Percentiles rank a stretch among this genome's conserved stretches.
Conservation (phyloP, 2,113 vertebrate species). For the Misgurnus anguillicaudatus region DNA sequence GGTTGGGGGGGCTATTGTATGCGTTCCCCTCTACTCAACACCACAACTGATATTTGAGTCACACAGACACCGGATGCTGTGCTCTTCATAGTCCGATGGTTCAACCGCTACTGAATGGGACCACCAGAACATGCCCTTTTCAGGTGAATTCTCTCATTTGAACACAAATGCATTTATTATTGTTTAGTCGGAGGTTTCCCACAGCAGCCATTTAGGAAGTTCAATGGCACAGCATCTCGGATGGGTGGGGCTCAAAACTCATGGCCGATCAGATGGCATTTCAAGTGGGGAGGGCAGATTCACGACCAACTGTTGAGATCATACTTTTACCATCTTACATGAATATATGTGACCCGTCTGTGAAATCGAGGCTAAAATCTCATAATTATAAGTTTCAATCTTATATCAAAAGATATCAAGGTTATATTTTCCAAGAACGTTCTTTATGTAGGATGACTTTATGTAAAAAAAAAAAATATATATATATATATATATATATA, state of each 20-base stretch:
- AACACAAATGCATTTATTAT: constrained; percentile 13
- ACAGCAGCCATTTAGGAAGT: neutral
- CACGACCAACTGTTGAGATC: constrained; percentile 28
- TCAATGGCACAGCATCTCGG: constrained; percentile 12
- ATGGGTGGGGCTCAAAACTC: constrained; percentile 1
- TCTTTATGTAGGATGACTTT: too few relatives aligned
- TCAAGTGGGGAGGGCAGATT: neutral
- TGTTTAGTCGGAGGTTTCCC: constrained; percentile 7
- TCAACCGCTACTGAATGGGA: neutral
- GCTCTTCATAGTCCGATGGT: constrained; percentile 58
- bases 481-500: too few relatives aligned
- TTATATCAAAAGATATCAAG: too few relatives aligned
- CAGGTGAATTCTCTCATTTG: constrained; percentile 7
- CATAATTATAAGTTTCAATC: too few relatives aligned
- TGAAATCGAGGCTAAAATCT: too few relatives aligned
- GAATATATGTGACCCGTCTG: too few relatives aligned
- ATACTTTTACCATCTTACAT: neutral
- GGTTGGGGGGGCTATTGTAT: constrained; percentile 69
- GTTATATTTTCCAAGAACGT: too few relatives aligned
- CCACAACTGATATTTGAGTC: constrained; percentile 66
- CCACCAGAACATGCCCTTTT: constrained; percentile 3
- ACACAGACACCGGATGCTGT: constrained; percentile 62
- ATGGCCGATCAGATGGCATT: constrained; percentile 8
- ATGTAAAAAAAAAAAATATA: too few relatives aligned
- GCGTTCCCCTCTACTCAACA: constrained; percentile 69